phyloP scores from a whole-genome alignment of 1,140 invertebrate species.

The Drosophila kanapiae region DNA sequence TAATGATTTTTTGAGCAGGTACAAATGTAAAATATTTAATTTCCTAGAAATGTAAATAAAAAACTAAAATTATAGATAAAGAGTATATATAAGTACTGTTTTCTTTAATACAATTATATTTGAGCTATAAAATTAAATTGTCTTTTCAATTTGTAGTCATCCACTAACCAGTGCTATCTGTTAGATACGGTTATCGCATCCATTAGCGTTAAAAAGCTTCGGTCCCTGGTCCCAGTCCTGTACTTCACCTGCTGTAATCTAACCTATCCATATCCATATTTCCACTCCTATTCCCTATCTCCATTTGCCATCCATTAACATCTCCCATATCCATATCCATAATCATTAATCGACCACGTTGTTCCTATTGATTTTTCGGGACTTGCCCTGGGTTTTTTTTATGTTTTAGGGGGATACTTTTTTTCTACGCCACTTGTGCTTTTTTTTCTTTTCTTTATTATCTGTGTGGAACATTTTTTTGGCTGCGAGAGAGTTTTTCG shows the following conservation, averaged over 20 bases:
- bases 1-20: too few species aligned
- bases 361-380: conserved; percentile 37
- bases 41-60: neutral
- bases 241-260: neutral
- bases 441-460: conserved; percentile 20
- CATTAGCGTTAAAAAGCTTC: conserved; percentile 5
- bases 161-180: conserved; percentile 21
- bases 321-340: conserved; percentile 28
- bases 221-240: too few species aligned
- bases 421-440: neutral
- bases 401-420: neutral
- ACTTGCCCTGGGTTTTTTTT: neutral
- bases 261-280: conserved; percentile 36
- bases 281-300: conserved; percentile 15
- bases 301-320: conserved; percentile 31
- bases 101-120: neutral
- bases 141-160: neutral
- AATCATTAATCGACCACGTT: conserved; percentile 52
- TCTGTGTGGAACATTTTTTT: conserved; percentile 6
- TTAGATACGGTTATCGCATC: conserved; percentile 9
- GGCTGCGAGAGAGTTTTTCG: conserved; percentile 12
- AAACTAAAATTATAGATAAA: neutral
- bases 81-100: neutral
- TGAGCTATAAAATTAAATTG: neutral
- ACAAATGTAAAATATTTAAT: neutral